Conservation (phyloP, 2,888 invertebrate species). For the Catocala sponsa region DNA sequence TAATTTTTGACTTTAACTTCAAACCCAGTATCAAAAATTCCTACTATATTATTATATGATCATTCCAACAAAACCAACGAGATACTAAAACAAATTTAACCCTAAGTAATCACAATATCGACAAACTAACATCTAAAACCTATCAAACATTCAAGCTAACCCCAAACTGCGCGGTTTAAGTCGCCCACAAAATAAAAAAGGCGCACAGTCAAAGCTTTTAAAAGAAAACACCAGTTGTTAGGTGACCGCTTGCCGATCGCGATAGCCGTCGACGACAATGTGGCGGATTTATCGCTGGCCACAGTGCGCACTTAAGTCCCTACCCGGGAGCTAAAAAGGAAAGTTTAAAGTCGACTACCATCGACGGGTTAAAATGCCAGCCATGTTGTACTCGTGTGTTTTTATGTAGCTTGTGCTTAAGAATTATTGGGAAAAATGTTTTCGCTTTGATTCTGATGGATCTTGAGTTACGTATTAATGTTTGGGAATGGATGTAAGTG, state of each 20-base stretch:
- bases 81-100: not conserved
- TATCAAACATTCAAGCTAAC: slow-evolving; percentile 44
- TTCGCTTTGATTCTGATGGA: not conserved
- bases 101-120: slow-evolving; percentile 27
- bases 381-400: slow-evolving; percentile 29
- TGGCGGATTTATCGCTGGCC: slow-evolving; percentile 55
- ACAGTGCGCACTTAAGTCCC: slow-evolving; percentile 54
- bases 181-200: slow-evolving; percentile 51
- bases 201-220: slow-evolving; percentile 43
- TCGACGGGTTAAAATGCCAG: slow-evolving; percentile 42
- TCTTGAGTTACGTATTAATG: not conserved
- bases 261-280: slow-evolving; percentile 54
- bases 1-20: too few relatives aligned
- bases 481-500: not conserved
- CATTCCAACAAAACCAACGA: too few relatives aligned
- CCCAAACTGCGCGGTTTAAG: slow-evolving; percentile 42
- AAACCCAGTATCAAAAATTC: too few relatives aligned
- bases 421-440: slow-evolving; percentile 30
- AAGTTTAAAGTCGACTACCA: slow-evolving; percentile 49
- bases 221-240: slow-evolving; percentile 56
- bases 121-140: slow-evolving; percentile 39
- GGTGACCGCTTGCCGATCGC: slow-evolving; percentile 54
- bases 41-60: too few relatives aligned
- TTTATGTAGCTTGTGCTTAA: slow-evolving; percentile 25
- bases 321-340: slow-evolving; percentile 53